Percentiles rank a stretch among this genome's conserved stretches.
phyloP scores from a whole-genome alignment of 1,140 invertebrate species.

The Caenorhabditis latens region DNA sequence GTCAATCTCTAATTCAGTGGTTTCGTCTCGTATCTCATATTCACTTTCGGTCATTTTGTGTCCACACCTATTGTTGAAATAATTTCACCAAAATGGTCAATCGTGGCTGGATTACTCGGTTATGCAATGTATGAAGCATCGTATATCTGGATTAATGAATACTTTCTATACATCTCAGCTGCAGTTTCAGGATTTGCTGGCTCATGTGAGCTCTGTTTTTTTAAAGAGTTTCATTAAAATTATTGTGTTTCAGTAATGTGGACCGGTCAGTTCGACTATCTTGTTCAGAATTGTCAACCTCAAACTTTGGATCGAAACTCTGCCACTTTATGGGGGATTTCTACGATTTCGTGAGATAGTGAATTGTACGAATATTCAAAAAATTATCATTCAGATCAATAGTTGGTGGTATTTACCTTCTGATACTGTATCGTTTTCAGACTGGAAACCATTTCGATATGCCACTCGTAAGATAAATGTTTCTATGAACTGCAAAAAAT shows the following conservation, averaged over 20 bases:
- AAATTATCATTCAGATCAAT: not conserved
- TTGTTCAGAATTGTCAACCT: constrained; percentile 13
- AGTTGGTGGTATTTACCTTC: not conserved
- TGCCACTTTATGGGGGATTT: not conserved
- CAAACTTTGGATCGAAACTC: constrained; percentile 44
- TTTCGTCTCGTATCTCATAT: constrained; percentile 8
- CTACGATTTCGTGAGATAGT: not conserved
- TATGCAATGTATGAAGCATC: constrained; percentile 33
- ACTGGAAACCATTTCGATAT: constrained; percentile 24
- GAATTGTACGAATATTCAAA: not conserved
- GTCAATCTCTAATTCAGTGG: not conserved
- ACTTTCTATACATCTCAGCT: constrained; percentile 19
- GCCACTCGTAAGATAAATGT: not conserved
- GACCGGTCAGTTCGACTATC: constrained; percentile 35
- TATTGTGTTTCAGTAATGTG: not conserved
- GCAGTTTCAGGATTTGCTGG: constrained; percentile 7
- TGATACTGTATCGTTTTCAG: constrained; percentile 20
- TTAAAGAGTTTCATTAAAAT: not conserved
- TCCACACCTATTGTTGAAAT: constrained; percentile 28
- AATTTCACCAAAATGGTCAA: constrained; percentile 40
- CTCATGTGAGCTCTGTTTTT: not conserved
- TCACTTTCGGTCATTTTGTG: constrained; percentile 35
- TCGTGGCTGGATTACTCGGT: not conserved
- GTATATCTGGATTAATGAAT: constrained; percentile 34
- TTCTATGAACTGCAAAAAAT: too few species aligned